Evolutionary conservation across 2,797 vertebrate species (phyloP).

Genomic region (Coreius guichenoti): DNA sequence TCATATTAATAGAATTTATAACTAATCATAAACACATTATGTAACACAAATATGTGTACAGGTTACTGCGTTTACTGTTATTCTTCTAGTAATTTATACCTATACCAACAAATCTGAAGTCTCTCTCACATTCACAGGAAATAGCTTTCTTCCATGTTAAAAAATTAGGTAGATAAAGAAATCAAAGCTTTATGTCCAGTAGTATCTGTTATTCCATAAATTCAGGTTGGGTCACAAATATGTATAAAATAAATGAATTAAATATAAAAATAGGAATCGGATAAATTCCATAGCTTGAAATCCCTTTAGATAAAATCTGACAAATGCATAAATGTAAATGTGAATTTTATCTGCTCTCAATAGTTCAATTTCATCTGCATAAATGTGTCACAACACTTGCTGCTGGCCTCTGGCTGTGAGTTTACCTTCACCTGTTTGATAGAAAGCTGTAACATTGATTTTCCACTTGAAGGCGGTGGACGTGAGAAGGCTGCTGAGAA

Average conservation of each 20-base stretch:
- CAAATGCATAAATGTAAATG: neutral
- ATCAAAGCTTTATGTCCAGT: neutral
- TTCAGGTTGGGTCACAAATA: neutral
- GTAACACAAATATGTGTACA: neutral
- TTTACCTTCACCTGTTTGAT: slow-evolving; percentile 25
- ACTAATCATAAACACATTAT: neutral
- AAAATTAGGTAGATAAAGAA: neutral
- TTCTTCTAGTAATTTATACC: neutral
- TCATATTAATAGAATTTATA: neutral
- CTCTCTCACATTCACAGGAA: neutral
- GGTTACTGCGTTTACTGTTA: neutral
- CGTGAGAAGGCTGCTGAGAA: slow-evolving; percentile 39
- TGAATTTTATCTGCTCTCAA: too few relatives aligned
- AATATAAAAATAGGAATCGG: neutral
- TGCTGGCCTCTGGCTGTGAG: slow-evolving; percentile 36
- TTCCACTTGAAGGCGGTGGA: slow-evolving; percentile 39
- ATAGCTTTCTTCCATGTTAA: neutral
- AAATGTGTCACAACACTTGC: slow-evolving; percentile 43
- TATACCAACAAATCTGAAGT: neutral
- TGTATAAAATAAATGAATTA: neutral
- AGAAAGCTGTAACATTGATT: slow-evolving; percentile 31
- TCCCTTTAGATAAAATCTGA: neutral
- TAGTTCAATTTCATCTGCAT: neutral
- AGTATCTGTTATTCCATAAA: neutral
- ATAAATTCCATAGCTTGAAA: neutral